Evolutionary conservation across 1,140 invertebrate species (phyloP).

Genomic region (Diorhabda elongata): DNA sequence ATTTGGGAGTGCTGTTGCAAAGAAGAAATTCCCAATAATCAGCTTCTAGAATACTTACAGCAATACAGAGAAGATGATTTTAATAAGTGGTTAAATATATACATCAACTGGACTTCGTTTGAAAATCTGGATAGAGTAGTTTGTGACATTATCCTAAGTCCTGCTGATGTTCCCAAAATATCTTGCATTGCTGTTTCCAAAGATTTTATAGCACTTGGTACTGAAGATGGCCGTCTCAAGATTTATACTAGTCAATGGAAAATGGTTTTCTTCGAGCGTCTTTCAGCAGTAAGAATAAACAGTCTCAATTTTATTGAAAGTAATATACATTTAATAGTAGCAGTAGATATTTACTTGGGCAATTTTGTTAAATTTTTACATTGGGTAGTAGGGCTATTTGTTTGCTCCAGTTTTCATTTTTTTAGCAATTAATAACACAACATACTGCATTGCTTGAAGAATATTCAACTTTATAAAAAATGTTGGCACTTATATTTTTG

Average conservation of each 20-base stretch:
- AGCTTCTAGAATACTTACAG: slow-evolving; percentile 37
- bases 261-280: slow-evolving; percentile 29
- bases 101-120: slow-evolving; percentile 39
- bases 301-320: slow-evolving; percentile 38
- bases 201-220: slow-evolving; percentile 38
- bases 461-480: no score
- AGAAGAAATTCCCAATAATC: slow-evolving; percentile 39
- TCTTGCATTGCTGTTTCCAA: slow-evolving; percentile 39
- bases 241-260: slow-evolving; percentile 38
- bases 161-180: slow-evolving; percentile 36
- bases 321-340: slow-evolving; percentile 2
- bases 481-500: no score
- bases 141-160: slow-evolving; percentile 32
- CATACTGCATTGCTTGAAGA: no score
- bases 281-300: slow-evolving; percentile 36
- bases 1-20: slow-evolving; percentile 41
- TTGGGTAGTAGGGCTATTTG: no score
- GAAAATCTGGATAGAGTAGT: slow-evolving; percentile 30
- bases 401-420: slow-evolving; percentile 6
- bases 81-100: slow-evolving; percentile 38
- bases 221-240: slow-evolving; percentile 39
- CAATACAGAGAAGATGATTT: slow-evolving; percentile 29
- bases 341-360: no score
- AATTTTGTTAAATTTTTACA: no score
- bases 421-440: slow-evolving; percentile 6